A percentile compares a stretch with the other conserved stretches of the same genome.
Evolutionary conservation across 2,888 invertebrate genomes (phyloP).

Genomic region (Athrips mouffetella): DNA sequence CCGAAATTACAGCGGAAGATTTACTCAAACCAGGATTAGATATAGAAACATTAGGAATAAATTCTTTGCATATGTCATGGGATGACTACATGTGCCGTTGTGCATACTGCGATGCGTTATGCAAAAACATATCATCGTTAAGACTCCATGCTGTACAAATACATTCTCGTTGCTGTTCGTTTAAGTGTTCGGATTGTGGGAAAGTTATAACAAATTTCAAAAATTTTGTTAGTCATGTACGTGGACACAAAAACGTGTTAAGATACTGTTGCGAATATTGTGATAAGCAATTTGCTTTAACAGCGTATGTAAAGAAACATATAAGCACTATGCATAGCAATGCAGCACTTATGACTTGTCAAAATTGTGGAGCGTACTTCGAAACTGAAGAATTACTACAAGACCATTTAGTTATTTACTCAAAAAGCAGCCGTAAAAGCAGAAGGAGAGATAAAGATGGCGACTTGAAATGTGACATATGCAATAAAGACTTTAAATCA

Average conservation of each 20-base stretch:
- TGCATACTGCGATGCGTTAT: constrained; percentile 61
- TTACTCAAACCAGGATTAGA: constrained; percentile 19
- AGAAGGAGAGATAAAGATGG: constrained; percentile 37
- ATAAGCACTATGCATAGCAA: constrained; percentile 38
- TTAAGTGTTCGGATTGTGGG: constrained; percentile 61
- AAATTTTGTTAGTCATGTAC: constrained; percentile 54
- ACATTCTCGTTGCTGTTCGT: constrained; percentile 55
- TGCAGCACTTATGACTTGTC: constrained; percentile 41
- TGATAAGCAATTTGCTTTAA: constrained; percentile 46
- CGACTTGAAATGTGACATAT: constrained; percentile 58
- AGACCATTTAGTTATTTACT: constrained; percentile 53
- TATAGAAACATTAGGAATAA: constrained; percentile 27
- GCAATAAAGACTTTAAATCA: constrained; percentile 62
- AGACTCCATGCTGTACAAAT: constrained; percentile 63
- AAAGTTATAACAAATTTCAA: constrained; percentile 50
- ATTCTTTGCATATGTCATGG: constrained; percentile 45
- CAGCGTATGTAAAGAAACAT: constrained; percentile 49
- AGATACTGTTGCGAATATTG: constrained; percentile 64
- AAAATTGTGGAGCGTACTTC: constrained; percentile 53
- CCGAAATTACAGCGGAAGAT: constrained; percentile 11
- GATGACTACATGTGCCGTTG: constrained; percentile 61
- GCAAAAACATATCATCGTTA: constrained; percentile 54
- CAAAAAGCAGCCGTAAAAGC: constrained; percentile 38
- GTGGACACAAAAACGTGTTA: constrained; percentile 53
- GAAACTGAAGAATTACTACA: constrained; percentile 50